Percentiles rank a stretch among this genome's conserved stretches.
Conservation (phyloP, 2,888 invertebrate species). For the Leptinotarsa haldemani region DNA sequence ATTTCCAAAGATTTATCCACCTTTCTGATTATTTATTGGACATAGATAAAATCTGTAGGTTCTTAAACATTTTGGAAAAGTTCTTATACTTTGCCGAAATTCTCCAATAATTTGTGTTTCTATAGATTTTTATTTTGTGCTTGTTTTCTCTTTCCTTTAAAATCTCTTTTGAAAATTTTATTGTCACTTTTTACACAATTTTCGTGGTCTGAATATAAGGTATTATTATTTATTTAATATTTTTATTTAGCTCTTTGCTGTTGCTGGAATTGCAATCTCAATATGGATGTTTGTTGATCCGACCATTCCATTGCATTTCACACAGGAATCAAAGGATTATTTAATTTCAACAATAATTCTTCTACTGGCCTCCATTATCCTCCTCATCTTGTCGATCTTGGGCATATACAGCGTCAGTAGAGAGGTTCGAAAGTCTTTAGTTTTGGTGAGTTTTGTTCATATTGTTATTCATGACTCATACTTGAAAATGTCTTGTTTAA, state of each 20-base stretch:
- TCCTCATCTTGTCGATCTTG: slow-evolving; percentile 81
- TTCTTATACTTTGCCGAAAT: too few relatives aligned
- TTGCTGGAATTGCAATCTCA: slow-evolving; percentile 76
- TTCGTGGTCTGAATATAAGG: not conserved
- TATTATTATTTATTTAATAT: not conserved
- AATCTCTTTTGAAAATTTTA: too few relatives aligned
- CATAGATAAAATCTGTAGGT: too few relatives aligned
- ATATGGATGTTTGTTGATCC: slow-evolving; percentile 85
- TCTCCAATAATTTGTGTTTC: too few relatives aligned
- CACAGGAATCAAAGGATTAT: slow-evolving; percentile 73
- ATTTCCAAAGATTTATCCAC: too few relatives aligned
- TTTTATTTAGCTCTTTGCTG: slow-evolving; percentile 76
- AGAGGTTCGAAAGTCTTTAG: slow-evolving; percentile 82
- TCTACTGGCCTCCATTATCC: slow-evolving; percentile 77
- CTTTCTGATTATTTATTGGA: too few relatives aligned
- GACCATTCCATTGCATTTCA: slow-evolving; percentile 77
- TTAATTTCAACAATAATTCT: slow-evolving; percentile 79
- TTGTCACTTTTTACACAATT: too few relatives aligned
- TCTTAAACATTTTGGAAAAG: too few relatives aligned
- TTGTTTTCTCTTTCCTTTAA: too few relatives aligned
- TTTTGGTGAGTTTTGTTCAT: slow-evolving; percentile 71
- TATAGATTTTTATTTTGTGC: too few relatives aligned
- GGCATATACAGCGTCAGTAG: slow-evolving; percentile 86
- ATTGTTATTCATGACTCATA: not conserved
- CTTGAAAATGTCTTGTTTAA: too few relatives aligned